Conservation (phyloP, 2,797 vertebrate genomes). For the Phaenicophaeus curvirostris region DNA sequence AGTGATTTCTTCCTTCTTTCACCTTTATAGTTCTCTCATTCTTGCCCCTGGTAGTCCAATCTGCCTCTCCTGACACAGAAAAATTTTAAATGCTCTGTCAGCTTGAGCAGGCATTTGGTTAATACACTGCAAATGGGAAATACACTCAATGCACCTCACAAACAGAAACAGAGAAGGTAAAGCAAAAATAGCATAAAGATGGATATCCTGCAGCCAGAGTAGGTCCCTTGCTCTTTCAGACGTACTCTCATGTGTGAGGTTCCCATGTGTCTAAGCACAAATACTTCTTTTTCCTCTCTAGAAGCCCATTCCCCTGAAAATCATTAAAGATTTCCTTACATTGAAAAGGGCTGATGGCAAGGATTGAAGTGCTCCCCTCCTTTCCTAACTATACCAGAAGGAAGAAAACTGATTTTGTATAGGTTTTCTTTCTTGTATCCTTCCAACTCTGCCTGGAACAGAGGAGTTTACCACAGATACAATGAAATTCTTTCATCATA, state of each 20-base stretch:
- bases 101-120: background rate
- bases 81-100: background rate
- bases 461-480: background rate
- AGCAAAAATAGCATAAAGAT: background rate
- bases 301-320: background rate
- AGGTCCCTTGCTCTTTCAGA: background rate
- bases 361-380: background rate
- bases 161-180: background rate
- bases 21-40: background rate
- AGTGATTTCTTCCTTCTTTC: background rate
- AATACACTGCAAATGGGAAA: background rate
- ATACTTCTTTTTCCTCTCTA: background rate
- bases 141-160: background rate
- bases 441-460: background rate
- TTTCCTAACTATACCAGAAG: background rate
- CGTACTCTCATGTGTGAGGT: background rate
- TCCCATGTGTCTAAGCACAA: background rate
- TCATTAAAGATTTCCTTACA: background rate
- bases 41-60: background rate
- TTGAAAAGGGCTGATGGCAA: background rate
- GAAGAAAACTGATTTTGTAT: background rate
- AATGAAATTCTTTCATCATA: background rate
- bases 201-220: background rate
- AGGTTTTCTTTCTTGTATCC: background rate
- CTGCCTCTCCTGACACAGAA: background rate